These are phyloP conservation scores for Hipparchia semele DNA, from an alignment of 2,888 invertebrate species.

Conservation along the genomic window DNA sequence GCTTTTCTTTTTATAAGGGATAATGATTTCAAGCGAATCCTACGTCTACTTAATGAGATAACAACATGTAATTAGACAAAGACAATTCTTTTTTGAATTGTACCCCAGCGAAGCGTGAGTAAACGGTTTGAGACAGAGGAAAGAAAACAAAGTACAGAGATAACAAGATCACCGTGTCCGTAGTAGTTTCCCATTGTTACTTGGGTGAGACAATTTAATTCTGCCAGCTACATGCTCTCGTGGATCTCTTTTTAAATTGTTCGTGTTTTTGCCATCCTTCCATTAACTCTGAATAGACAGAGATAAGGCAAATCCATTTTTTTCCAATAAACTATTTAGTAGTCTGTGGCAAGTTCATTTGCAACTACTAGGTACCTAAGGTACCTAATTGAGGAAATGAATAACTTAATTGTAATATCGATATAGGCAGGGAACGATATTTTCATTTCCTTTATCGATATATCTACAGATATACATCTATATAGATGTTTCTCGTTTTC, in stretches of 20 bases:
- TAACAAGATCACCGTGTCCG: constrained; percentile 70
- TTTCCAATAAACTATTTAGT: not conserved
- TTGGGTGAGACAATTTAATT: constrained; percentile 74
- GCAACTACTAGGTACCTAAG: not conserved
- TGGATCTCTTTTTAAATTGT: constrained; percentile 42
- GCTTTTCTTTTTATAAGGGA: not conserved
- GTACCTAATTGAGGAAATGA: too few relatives aligned
- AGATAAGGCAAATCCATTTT: constrained; percentile 1
- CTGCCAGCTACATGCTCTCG: constrained; percentile 62
- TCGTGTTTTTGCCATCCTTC: not conserved
- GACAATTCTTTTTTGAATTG: constrained; percentile 32
- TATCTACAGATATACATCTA: too few relatives aligned
- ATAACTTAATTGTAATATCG: too few relatives aligned
- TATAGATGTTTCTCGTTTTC: too few relatives aligned
- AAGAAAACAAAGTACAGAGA: constrained; percentile 59
- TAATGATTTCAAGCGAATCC: not conserved
- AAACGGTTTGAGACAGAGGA: constrained; percentile 38
- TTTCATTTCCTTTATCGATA: too few relatives aligned
- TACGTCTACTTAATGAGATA: not conserved
- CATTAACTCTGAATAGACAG: not conserved
- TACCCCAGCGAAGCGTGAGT: constrained; percentile 36
- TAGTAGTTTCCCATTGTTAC: constrained; percentile 66
- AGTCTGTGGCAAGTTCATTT: not conserved
- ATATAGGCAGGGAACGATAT: too few relatives aligned
- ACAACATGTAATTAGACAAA: constrained; percentile 24